A percentile compares a stretch with the other conserved stretches of the same genome.
These are phyloP conservation scores for Dendrocincla tyrannina DNA, from an alignment of 2,797 vertebrate species.

Conservation along the genomic window DNA sequence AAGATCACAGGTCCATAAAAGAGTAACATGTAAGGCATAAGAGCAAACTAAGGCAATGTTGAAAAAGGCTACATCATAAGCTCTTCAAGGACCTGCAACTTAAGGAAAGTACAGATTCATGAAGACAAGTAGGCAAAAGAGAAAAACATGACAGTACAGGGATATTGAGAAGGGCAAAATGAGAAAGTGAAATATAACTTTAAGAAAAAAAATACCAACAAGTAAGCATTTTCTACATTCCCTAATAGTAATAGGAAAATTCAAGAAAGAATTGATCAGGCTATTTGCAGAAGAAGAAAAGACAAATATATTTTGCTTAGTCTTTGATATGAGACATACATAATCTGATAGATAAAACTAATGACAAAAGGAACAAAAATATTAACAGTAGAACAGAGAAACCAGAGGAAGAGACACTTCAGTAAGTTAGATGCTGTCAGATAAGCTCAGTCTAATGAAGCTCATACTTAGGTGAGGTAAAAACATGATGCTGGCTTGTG, in stretches of 20 bases:
- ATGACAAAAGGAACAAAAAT: background rate
- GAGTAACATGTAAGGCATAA: background rate
- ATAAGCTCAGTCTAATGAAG: background rate
- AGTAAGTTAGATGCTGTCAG: background rate
- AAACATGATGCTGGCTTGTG: background rate
- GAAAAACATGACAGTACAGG: background rate
- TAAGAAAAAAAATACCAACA: background rate
- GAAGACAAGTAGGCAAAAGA: background rate
- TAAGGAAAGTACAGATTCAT: background rate
- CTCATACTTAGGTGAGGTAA: background rate
- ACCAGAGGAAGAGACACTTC: background rate
- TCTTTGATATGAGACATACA: background rate
- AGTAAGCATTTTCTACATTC: background rate
- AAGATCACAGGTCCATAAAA: background rate
- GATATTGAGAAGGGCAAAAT: background rate
- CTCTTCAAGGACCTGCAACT: background rate
- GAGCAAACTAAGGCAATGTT: background rate
- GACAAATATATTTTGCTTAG: background rate
- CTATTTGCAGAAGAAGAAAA: background rate
- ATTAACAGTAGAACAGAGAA: background rate
- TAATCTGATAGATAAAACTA: background rate
- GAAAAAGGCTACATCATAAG: background rate
- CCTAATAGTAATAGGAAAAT: background rate
- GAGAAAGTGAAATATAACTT: background rate
- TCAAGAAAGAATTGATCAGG: background rate